Evolutionary conservation across 2,888 invertebrate genomes (phyloP).

Genomic region (Yponomeuta plumbellus): DNA sequence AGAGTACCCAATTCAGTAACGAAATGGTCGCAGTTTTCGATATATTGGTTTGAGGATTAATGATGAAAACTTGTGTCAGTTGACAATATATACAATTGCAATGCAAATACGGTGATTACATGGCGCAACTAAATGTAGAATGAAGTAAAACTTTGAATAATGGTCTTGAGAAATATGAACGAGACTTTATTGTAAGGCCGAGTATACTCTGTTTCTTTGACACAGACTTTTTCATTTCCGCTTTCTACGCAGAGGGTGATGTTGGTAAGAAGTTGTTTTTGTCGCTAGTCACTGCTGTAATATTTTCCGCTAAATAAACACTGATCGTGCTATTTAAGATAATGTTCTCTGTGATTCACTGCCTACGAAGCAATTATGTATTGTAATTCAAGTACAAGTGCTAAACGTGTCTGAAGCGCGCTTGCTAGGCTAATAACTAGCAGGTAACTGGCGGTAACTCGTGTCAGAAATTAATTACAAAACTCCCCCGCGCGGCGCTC

Average conservation of each 20-base stretch:
- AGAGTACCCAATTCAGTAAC: too few species aligned
- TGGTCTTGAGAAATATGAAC: too few species aligned
- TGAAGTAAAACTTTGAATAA: too few species aligned
- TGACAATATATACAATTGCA: too few species aligned
- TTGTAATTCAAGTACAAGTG: neutral
- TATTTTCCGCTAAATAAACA: neutral
- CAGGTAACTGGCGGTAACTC: neutral
- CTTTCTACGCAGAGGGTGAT: constrained; percentile 33
- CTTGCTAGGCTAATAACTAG: neutral
- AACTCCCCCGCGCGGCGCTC: neutral
- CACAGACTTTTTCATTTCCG: constrained; percentile 8
- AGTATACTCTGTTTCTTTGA: neutral
- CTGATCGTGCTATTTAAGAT: neutral
- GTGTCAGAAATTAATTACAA: neutral
- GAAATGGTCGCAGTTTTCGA: too few species aligned
- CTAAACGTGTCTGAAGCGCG: neutral
- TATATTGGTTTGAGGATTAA: too few species aligned
- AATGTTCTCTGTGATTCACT: neutral
- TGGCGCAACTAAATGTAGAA: too few species aligned
- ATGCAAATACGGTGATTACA: too few species aligned
- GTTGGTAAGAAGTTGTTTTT: constrained; percentile 32
- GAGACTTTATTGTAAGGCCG: neutral
- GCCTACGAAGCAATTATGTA: neutral
- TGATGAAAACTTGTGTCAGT: too few species aligned
- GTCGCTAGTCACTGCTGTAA: neutral